phyloP scores from a whole-genome alignment of 37 sponge, comb jelly and placozoan genomes.

The Hormiphora californensis region DNA sequence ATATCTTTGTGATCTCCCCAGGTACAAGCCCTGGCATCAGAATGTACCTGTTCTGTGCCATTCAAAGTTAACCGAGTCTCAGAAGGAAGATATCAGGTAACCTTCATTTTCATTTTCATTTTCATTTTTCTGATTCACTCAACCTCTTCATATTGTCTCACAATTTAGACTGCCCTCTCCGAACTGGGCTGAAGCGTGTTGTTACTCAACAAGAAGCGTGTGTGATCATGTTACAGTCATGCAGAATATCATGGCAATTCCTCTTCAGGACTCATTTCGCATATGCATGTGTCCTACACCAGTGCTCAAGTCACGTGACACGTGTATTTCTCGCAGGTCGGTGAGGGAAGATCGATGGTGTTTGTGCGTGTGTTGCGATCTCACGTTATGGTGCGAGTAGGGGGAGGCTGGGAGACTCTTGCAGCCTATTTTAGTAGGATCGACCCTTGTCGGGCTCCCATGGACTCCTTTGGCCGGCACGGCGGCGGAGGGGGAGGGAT shows the following conservation, averaged over 20 bases:
- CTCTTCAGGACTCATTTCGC: too few species aligned
- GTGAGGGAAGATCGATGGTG: conserved; percentile 36
- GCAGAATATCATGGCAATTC: too few species aligned
- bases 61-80: conserved; percentile 48
- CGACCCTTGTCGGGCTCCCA: conserved; percentile 21
- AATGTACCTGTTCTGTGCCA: conserved; percentile 16
- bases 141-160: too few species aligned
- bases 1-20: too few species aligned
- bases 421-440: conserved; percentile 44
- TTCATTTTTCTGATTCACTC: not conserved
- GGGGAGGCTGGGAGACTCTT: conserved; percentile 42
- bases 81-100: conserved; percentile 40
- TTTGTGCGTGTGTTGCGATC: conserved; percentile 49
- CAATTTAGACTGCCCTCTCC: too few species aligned
- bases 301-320: too few species aligned
- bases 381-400: conserved; percentile 44
- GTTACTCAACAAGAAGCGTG: too few species aligned
- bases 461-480: conserved; percentile 25
- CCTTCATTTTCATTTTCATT: not conserved
- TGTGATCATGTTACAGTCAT: too few species aligned
- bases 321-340: too few species aligned
- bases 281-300: too few species aligned
- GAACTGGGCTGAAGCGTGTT: too few species aligned
- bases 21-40: conserved; percentile 34
- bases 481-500: not conserved